phyloP scores from a whole-genome alignment of 2,888 invertebrate species.

The Dynastes hyllus region DNA sequence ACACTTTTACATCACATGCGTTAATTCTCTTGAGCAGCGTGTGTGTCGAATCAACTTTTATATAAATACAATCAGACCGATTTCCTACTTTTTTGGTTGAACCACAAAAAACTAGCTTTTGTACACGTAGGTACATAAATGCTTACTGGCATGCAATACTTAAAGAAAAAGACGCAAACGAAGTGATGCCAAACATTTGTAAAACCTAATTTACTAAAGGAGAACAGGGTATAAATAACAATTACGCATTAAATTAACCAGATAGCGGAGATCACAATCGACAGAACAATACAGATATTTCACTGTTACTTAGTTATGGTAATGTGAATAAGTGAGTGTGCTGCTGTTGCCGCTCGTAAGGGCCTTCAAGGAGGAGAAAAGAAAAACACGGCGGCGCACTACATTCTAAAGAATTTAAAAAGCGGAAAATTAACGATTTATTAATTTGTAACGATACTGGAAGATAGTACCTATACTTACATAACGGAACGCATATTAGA shows the following conservation, averaged over 20 bases:
- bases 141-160: too few relatives aligned
- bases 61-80: too few relatives aligned
- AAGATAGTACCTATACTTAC: constrained; percentile 34
- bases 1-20: too few relatives aligned
- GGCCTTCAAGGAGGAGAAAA: constrained; percentile 32
- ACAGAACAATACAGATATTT: constrained; percentile 68
- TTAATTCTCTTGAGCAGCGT: too few relatives aligned
- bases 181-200: constrained; percentile 38
- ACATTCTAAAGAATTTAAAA: constrained; percentile 62
- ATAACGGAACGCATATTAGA: constrained; percentile 40
- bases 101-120: too few relatives aligned
- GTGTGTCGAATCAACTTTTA: too few relatives aligned
- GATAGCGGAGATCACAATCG: constrained; percentile 65
- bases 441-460: constrained; percentile 58
- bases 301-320: constrained; percentile 69
- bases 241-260: constrained; percentile 68
- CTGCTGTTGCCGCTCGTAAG: constrained; percentile 55
- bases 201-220: constrained; percentile 41
- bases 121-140: too few relatives aligned
- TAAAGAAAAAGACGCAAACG: not conserved
- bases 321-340: constrained; percentile 58
- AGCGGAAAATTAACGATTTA: constrained; percentile 67
- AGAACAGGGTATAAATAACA: constrained; percentile 61
- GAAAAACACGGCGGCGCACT: constrained; percentile 28
- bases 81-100: too few relatives aligned